A percentile compares a stretch with the other conserved stretches of the same genome.
These are phyloP conservation scores for Pangasius larnaudii DNA, from an alignment of 2,797 vertebrate species.

Conservation along the genomic window DNA sequence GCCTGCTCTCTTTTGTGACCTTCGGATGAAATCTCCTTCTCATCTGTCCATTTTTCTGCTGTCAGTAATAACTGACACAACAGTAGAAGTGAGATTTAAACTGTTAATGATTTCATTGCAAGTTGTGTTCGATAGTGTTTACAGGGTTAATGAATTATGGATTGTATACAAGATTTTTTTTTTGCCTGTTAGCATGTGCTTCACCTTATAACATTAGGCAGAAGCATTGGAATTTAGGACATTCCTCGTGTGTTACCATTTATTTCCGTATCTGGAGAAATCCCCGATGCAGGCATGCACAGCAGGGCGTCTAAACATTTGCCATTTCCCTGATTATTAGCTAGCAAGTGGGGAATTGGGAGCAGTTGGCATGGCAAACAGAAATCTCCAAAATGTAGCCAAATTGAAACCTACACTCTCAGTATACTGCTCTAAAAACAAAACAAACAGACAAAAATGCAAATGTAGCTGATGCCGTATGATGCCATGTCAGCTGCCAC, in stretches of 20 bases:
- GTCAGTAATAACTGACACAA: not conserved
- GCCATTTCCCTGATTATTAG: not conserved
- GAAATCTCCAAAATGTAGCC: constrained; percentile 11
- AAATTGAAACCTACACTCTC: not conserved
- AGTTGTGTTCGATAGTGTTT: not conserved
- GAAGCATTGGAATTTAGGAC: not conserved
- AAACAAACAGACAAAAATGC: not conserved
- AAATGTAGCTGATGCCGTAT: not conserved
- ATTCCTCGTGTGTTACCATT: not conserved
- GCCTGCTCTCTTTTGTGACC: not conserved
- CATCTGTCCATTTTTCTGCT: not conserved
- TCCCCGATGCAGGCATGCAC: not conserved
- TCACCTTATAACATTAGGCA: not conserved
- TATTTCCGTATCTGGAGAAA: not conserved
- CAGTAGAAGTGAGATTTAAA: not conserved
- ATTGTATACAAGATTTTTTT: not conserved
- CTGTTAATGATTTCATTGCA: not conserved
- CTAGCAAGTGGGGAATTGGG: not conserved
- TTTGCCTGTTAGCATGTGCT: not conserved
- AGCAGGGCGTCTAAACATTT: not conserved
- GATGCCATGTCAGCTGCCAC: not conserved
- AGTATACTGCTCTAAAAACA: not conserved
- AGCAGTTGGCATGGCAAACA: not conserved
- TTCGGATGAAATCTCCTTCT: not conserved
- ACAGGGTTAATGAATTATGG: not conserved